Evolutionary conservation across 2,888 invertebrate genomes (phyloP), one percentile per base, ranked within the genome.

Genomic region (Noctua janthe): DNA sequence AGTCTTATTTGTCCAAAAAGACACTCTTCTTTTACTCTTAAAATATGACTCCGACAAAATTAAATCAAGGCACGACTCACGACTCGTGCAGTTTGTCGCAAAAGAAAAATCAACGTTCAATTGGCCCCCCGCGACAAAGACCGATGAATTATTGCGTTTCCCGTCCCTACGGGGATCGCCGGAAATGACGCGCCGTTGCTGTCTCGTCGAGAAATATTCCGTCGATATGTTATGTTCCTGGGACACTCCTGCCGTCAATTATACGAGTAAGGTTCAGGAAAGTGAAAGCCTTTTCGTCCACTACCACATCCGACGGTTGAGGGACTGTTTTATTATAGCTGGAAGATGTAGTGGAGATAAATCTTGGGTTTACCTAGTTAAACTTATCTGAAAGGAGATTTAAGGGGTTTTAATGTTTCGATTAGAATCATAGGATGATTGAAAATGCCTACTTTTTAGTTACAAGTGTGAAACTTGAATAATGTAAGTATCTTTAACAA

Each of bases 111-210:
- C 94, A 93, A 92, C 94, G 84, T 94, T 93, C 94, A 94, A 95
- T 95, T 94, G 95, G 93, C 90, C 92, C 91, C 91, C 83, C 84
- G 92, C 91, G 94, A 94, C 94, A 95, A 94, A 93, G 92, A 92
- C 87, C 92, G 91, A 95, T 95, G 96, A 96, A 96, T 95, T 96
- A 96, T 96, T 91, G 93, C 92, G 90, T 92, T 92, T 93, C 92
- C 93, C 91, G 87, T 90, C 91, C 92, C 92, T 89, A 89, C 84
- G 92, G 92, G 92, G 92, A 80, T 75, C 78, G 83, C 88, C 92
- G 93, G 93, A 93, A 91, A 90, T 92, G 92, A 93, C 91, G 91
- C 84, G 88, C 89, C 90, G 89, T 88, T 91, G 89, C 88, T 90
- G 92, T 89, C 92, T 88, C 87, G 86, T 79, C 84, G 86, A 92